Evolutionary conservation across 2,113 vertebrate genomes (phyloP), one percentile per base, ranked within the genome.

Genomic region (Laticauda colubrina): DNA sequence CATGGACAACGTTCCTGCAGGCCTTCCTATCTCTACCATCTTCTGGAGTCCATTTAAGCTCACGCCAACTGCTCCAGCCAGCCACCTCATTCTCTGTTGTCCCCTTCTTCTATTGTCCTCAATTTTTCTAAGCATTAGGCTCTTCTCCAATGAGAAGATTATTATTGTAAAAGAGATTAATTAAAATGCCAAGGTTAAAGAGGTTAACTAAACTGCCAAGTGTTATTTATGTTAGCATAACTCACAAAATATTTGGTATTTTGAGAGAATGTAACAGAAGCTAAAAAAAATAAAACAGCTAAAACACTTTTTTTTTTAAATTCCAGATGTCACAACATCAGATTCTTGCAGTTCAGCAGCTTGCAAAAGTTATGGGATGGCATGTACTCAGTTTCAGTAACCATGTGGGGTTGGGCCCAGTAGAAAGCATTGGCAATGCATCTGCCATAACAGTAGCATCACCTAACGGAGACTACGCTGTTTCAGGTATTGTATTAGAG

Each of bases 291-390:
- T 55, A 87, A 89, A 85, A 43, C 4, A 0, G 86, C 1, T 18
- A 56, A 91, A 3, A 10, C 1, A 89, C 56, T 8, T 21, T n/a
- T 45, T 5, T 26, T 8, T 0, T 57, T 12, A 29, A 29, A 6
- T 87, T 95, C 89, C 96, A 99, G 99, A 99, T 99, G 99, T 99
- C 99, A 0, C 99, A 99, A 97, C 99, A 99, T 94, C 99, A 99
- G 96, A 98, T 99, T 0, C 99, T 99, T 4, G 99, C 99, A 0
- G 99, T 99, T 55, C 99, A 99, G 96, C 99, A 99, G 97, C 96
- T 99, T 88, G 99, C 99, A 2, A 99, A 99, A 96, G 99, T 99
- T 8, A 99, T 99, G 99, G 99, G 99, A 85, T 99, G 99, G 99
- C 99, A 99, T 0, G 98, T 99, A 11, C 97, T 99, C 48, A 99